These are phyloP conservation scores for Coremacera marginata DNA, from an alignment of 2,888 invertebrate species.

Conservation along the genomic window DNA sequence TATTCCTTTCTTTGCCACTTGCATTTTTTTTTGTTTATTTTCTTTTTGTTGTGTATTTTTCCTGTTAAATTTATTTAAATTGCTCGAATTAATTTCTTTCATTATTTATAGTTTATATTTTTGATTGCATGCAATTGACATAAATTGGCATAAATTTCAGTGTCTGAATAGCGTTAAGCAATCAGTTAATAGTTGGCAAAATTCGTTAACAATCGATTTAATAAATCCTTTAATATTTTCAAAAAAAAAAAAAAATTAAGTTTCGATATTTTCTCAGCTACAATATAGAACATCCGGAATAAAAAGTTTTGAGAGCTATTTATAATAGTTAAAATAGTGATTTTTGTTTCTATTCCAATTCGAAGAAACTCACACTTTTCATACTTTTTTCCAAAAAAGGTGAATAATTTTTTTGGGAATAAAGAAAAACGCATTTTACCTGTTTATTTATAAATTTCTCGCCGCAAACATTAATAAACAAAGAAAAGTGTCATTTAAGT, in stretches of 20 bases:
- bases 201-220: not conserved
- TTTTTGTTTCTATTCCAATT: too few species aligned
- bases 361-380: too few species aligned
- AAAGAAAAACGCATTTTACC: too few species aligned
- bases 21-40: not conserved
- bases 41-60: not conserved
- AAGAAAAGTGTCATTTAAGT: too few species aligned
- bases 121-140: constrained; percentile 11
- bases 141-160: constrained; percentile 16
- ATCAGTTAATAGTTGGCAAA: constrained; percentile 8
- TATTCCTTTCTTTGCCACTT: constrained; percentile 3
- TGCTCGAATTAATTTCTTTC: constrained; percentile 21
- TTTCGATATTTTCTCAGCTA: not conserved
- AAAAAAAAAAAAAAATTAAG: not conserved
- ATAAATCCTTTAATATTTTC: not conserved
- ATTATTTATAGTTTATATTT: constrained; percentile 8
- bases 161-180: constrained; percentile 27
- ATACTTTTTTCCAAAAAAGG: too few species aligned
- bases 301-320: too few species aligned
- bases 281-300: not conserved
- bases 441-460: too few species aligned
- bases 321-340: too few species aligned
- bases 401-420: too few species aligned
- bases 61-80: constrained; percentile 37
- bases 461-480: too few species aligned